Conservation (phyloP, 1,140 invertebrate genomes). For the Solen grandis region DNA sequence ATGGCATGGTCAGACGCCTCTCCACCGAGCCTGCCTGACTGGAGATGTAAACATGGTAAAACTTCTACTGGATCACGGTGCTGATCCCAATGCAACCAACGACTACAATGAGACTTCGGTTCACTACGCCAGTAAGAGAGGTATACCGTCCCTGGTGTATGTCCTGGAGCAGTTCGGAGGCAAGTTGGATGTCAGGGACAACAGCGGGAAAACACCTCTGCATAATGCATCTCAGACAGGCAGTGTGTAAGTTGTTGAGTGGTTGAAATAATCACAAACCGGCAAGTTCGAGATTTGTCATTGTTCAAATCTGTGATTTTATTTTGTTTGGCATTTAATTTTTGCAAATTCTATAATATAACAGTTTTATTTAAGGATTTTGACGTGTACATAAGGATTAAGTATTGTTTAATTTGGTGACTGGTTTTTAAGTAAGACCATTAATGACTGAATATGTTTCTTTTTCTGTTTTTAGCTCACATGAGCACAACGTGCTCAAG, state of each 20-base stretch:
- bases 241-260: constrained; percentile 78
- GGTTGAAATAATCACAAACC: too few species aligned
- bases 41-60: constrained; percentile 68
- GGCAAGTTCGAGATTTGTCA: too few species aligned
- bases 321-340: too few species aligned
- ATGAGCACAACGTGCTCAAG: too few species aligned
- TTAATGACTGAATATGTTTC: too few species aligned
- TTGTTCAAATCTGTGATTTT: too few species aligned
- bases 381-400: too few species aligned
- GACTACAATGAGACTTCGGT: constrained; percentile 75
- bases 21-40: constrained; percentile 76
- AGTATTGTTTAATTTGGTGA: too few species aligned
- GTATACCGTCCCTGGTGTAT: constrained; percentile 68
- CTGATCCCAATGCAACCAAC: constrained; percentile 74
- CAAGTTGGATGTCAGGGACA: constrained; percentile 66
- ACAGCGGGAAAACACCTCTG: constrained; percentile 63
- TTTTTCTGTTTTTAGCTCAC: too few species aligned
- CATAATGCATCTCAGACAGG: constrained; percentile 77
- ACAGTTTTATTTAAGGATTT: too few species aligned
- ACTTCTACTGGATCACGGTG: constrained; percentile 69
- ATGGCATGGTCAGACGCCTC: constrained; percentile 75
- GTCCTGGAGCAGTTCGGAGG: constrained; percentile 71
- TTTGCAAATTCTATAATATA: too few species aligned
- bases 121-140: constrained; percentile 75
- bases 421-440: too few species aligned